Evolutionary conservation across 2,888 invertebrate genomes (phyloP), one percentile per base, ranked within the genome.

Genomic region (Scotopteryx bipunctaria): DNA sequence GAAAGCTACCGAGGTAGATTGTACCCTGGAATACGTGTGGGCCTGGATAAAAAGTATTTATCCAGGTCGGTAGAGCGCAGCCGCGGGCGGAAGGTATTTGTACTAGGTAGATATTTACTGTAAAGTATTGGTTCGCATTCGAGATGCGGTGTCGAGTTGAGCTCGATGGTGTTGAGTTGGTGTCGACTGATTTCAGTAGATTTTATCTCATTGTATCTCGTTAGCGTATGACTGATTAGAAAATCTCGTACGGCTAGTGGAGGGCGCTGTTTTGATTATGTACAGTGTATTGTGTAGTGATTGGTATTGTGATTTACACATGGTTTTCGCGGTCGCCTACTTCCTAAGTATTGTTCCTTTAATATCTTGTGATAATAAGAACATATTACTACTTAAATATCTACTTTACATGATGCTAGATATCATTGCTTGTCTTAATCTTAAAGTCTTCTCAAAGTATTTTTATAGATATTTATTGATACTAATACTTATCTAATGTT

Each of bases 401-500:
- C 21, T 29, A 32, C 13, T 25, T 47, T 37, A 35, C 31, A 47
- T 38, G 19, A 43, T 37, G 47, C 48, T 51, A 53, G 47, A 47
- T 53, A 35, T 48, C 55, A 52, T 54, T 27, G 55, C 57, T 62
- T 59, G 46, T 49, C 41, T 14, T 27, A 37, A 41, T 33, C 29
- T 45, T 29, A 45, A 50, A 51, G 48, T 59, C 42, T 54, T 52
- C 47, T 56, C 38, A 51, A 55, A 46, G 50, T 67, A 64, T 64
- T 67, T 67, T 65, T 62, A 60, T 66, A 67, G 33, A 35, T 61
- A 47, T 45, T 56, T 60, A 53, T 61, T 47, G 23, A 38, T 40
- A 47, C 40, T 47, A 49, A 57, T 53, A 27, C 21, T 41, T 27
- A 35, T 49, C 17, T 45, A 36, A 48, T 45, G 33, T 56, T 29